Evolutionary conservation across 1,140 invertebrate species (phyloP).

Genomic region (Babylonia areolata): DNA sequence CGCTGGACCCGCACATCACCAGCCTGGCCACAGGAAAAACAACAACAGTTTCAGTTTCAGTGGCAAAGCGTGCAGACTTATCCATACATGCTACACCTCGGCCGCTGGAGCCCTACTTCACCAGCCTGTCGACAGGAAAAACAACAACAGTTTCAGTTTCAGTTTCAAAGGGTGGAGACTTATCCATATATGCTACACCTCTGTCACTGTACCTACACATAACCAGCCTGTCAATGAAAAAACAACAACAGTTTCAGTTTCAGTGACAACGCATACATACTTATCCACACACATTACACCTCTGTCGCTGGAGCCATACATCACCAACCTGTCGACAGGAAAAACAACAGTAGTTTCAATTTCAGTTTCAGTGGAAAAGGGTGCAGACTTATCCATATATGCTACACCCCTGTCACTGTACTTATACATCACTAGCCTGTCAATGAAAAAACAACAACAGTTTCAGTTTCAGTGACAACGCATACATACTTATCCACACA

Average conservation of each 20-base stretch:
- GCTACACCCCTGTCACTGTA: constrained; percentile 34
- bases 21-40: not conserved
- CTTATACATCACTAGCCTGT: constrained; percentile 53
- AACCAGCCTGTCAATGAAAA: not conserved
- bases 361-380: too few species aligned
- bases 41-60: too few species aligned
- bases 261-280: too few species aligned
- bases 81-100: too few species aligned
- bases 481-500: too few species aligned
- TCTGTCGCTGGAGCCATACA: constrained; percentile 55
- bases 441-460: not conserved
- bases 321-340: constrained; percentile 18
- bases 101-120: constrained; percentile 54
- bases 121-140: not conserved
- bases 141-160: too few species aligned
- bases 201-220: constrained; percentile 55
- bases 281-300: too few species aligned
- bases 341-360: not conserved
- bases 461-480: too few species aligned
- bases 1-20: constrained; percentile 53
- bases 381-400: too few species aligned
- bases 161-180: too few species aligned
- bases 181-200: too few species aligned
- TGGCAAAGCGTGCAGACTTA: too few species aligned
- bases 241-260: not conserved